These are phyloP conservation scores for Belonocnema kinseyi DNA, from an alignment of 1,140 invertebrate genomes.

Conservation along the genomic window DNA sequence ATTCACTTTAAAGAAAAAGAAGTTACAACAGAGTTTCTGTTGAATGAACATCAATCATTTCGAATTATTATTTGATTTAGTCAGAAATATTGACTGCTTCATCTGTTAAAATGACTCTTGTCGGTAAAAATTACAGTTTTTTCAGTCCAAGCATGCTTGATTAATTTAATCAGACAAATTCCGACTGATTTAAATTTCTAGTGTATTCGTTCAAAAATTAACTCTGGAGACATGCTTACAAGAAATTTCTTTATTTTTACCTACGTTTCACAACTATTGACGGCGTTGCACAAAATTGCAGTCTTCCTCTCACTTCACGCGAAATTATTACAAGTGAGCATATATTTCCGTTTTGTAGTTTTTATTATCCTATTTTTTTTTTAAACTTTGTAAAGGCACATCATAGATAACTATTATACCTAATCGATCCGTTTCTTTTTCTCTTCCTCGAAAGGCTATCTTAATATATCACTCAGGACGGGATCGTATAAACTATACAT, in stretches of 20 bases:
- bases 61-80: no score
- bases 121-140: no score
- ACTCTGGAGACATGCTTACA: background rate
- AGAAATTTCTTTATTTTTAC: constrained; percentile 12
- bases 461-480: constrained; percentile 66
- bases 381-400: constrained; percentile 64
- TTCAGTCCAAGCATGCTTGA: no score
- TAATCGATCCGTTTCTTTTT: constrained; percentile 50
- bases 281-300: constrained; percentile 56
- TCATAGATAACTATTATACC: constrained; percentile 56
- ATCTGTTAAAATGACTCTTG: no score
- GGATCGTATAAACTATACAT: constrained; percentile 51
- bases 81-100: no score
- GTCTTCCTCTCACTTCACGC: constrained; percentile 64
- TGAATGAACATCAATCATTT: no score
- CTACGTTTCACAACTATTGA: constrained; percentile 20
- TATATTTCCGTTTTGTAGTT: constrained; percentile 42
- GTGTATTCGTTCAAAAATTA: background rate
- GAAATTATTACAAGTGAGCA: constrained; percentile 58
- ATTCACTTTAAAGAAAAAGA: no score
- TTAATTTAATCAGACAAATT: no score
- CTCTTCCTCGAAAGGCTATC: constrained; percentile 50
- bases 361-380: constrained; percentile 38
- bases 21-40: no score
- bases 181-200: no score